Conservation (phyloP, 2,113 vertebrate species). For the Amblyornis subalaris region DNA sequence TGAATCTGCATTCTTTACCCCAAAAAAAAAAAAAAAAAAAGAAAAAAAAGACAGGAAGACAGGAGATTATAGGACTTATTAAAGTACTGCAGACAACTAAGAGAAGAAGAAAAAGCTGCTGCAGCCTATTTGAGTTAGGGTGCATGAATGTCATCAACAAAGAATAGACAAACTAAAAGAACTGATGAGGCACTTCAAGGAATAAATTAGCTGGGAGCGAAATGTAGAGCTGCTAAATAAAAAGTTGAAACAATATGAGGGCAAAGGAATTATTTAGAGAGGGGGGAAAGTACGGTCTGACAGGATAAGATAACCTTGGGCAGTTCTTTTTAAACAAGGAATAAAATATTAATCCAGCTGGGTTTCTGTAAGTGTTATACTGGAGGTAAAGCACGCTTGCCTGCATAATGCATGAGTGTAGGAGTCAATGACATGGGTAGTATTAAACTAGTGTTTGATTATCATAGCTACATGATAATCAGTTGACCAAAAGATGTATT, state of each 20-base stretch:
- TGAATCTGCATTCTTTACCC: constrained; percentile 21
- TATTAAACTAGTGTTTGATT: background rate
- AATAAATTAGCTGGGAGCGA: constrained; percentile 38
- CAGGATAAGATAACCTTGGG: constrained; percentile 49
- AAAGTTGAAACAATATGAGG: constrained; percentile 45
- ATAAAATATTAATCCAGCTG: constrained; percentile 20
- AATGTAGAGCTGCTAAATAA: constrained; percentile 36
- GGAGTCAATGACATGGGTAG: background rate
- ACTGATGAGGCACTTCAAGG: constrained; percentile 7
- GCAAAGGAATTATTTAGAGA: constrained; percentile 20
- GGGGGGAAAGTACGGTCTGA: background rate
- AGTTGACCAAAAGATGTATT: constrained; percentile 20
- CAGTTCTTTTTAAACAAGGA: constrained; percentile 26
- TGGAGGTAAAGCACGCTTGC: background rate
- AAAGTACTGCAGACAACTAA: constrained; percentile 14
- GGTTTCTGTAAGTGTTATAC: background rate
- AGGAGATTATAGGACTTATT: constrained; percentile 15
- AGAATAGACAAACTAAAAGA: constrained; percentile 16
- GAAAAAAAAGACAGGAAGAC: background rate
- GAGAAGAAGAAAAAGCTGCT: background rate
- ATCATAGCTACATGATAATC: background rate
- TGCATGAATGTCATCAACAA: constrained; percentile 39
- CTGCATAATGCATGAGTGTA: background rate
- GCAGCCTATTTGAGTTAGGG: background rate
- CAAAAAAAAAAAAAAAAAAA: background rate